phyloP scores from a whole-genome alignment of 2,888 invertebrate species.

The Scaptomyza tumidula region DNA sequence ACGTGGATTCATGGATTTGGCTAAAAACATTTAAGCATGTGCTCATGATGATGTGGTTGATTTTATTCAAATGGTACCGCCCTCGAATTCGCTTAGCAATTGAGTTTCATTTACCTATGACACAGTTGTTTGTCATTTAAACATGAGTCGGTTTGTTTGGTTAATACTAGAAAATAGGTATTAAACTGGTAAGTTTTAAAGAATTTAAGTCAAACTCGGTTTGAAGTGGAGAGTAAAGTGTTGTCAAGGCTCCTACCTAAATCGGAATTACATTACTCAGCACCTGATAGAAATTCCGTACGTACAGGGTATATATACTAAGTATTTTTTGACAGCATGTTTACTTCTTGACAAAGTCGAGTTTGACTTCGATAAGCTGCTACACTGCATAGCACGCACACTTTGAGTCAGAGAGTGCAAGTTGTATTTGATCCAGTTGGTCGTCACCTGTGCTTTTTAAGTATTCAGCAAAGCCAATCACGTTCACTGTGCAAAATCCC shows the following conservation, averaged over 20 bases:
- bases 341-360: conserved; percentile 4
- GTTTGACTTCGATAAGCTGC: conserved; percentile 35
- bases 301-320: background rate
- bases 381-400: conserved; percentile 49
- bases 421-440: conserved; percentile 18
- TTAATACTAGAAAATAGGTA: background rate
- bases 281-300: background rate
- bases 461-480: conserved; percentile 71
- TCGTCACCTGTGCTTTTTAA: conserved; percentile 50
- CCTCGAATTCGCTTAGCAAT: conserved; percentile 24
- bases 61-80: conserved; percentile 32
- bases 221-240: background rate
- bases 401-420: conserved; percentile 12
- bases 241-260: background rate
- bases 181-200: conserved; percentile 8
- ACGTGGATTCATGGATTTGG: conserved; percentile 48
- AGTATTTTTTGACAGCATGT: background rate
- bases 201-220: background rate
- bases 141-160: conserved; percentile 16
- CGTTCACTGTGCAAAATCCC: conserved; percentile 65
- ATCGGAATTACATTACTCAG: too few relatives aligned
- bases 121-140: conserved; percentile 1
- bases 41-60: conserved; percentile 28
- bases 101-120: conserved; percentile 3
- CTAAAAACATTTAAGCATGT: conserved; percentile 16